Conservation (phyloP, 2,797 vertebrate genomes). For the Megaceryle alcyon region DNA sequence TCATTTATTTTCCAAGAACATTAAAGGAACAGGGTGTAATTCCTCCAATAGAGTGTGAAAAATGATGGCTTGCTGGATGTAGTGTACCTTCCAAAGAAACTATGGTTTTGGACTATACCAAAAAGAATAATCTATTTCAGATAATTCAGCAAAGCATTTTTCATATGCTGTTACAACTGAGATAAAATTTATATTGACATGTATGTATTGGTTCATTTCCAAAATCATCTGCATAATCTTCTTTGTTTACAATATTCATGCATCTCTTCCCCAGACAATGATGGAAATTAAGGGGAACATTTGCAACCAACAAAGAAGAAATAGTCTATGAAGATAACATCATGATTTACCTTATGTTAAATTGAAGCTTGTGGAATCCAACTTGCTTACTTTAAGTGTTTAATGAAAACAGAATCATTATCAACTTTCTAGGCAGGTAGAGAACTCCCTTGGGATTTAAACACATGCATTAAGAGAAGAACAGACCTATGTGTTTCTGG, state of each 20-base stretch:
- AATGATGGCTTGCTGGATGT: neutral
- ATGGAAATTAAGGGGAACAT: neutral
- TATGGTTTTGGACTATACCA: neutral
- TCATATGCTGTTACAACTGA: neutral
- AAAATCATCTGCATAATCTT: neutral
- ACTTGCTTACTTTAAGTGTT: neutral
- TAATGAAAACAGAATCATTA: slow-evolving; percentile 1
- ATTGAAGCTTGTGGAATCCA: neutral
- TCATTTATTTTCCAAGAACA: neutral
- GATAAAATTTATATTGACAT: neutral
- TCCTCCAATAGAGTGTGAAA: neutral
- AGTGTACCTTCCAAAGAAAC: neutral
- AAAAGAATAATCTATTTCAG: neutral
- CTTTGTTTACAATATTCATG: neutral
- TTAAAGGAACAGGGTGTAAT: neutral
- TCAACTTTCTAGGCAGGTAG: neutral
- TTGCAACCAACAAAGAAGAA: neutral
- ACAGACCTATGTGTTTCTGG: neutral
- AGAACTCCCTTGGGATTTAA: slow-evolving; percentile 10
- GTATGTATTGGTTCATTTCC: neutral
- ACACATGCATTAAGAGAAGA: neutral
- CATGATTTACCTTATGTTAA: neutral
- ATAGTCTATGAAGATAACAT: neutral
- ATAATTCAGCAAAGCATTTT: neutral
- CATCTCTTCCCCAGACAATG: neutral